Base-by-base conservation (phyloP, 2,888 invertebrate genomes). In the Adineta ricciae region DNA sequence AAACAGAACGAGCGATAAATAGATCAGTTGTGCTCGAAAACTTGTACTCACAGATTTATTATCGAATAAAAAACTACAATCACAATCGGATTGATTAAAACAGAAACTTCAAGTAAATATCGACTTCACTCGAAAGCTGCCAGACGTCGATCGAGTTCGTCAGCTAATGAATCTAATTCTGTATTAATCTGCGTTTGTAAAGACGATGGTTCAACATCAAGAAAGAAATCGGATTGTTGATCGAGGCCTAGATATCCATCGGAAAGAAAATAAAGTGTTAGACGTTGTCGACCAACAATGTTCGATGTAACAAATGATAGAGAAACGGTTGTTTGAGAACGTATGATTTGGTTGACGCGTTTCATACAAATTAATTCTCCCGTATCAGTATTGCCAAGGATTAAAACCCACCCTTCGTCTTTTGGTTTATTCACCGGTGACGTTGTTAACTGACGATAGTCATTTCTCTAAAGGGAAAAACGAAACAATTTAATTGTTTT, bases 351-450 rank as follows among this genome's bases (percentile, higher is more conserved):
- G 32, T 46, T 49, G 11, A 82, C 19, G 50, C 78, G 64, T 72
- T 83, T 84, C 41, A 84, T 64, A 27, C 86, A 83, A 36, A 86
- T 85, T 21, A 87, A 87, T 84, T 96, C 95, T 41, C 92, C 92
- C 1, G 91, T 91, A 84, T 93, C 93, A 38, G 93, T 91, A 41
- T 93, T 93, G 3, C 96, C 97, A 16, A 98, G 91, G 0, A 96
- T 93, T 2, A 96, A 89, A 91, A 97, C 94, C 98, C 98, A 99
- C 85, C 96, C 95, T 90, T 97, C 97, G 89, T 95, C 95, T 91
- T 97, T 98, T 56, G 94, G 93, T 90, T 97, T 96, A 2, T 95
- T 94, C 92, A 96, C 98, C 86, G 93, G 93, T 0, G 95, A 94
- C 86, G 95, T 94, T 24, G 38, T 73, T 38, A 56, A 56, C 27